Conservation (phyloP, 2,113 vertebrate genomes). For the Stegostoma tigrinum region DNA sequence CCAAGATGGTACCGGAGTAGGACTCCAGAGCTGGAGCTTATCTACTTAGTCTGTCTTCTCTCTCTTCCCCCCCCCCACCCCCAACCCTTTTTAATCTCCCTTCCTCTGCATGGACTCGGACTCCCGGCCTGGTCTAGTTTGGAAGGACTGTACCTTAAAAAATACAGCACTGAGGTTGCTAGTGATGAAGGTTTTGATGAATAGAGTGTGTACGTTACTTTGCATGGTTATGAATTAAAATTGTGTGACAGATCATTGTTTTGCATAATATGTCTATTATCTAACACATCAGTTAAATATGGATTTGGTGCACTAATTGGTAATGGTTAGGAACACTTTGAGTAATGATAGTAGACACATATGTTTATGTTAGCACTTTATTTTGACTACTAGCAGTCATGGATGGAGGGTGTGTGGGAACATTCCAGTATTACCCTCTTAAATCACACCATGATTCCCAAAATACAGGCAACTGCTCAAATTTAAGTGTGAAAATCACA, state of each 20-base stretch:
- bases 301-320: not conserved
- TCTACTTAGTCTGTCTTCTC: no score
- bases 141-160: not conserved
- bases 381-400: conserved; percentile 26
- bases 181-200: not conserved
- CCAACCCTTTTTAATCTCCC: no score
- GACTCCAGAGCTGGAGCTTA: no score
- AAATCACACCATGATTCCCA: not conserved
- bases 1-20: no score
- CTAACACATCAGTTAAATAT: no score
- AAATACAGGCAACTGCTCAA: not conserved
- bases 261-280: not conserved
- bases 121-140: no score
- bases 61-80: no score
- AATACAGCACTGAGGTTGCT: not conserved
- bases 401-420: not conserved
- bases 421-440: conserved; percentile 26
- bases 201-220: not conserved
- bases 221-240: not conserved
- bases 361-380: conserved; percentile 17
- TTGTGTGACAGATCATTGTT: not conserved
- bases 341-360: not conserved
- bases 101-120: no score
- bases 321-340: not conserved
- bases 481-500: conserved; percentile 29